Evolutionary conservation across 2,113 vertebrate genomes (phyloP).

Genomic region (Scytalopus superciliaris): DNA sequence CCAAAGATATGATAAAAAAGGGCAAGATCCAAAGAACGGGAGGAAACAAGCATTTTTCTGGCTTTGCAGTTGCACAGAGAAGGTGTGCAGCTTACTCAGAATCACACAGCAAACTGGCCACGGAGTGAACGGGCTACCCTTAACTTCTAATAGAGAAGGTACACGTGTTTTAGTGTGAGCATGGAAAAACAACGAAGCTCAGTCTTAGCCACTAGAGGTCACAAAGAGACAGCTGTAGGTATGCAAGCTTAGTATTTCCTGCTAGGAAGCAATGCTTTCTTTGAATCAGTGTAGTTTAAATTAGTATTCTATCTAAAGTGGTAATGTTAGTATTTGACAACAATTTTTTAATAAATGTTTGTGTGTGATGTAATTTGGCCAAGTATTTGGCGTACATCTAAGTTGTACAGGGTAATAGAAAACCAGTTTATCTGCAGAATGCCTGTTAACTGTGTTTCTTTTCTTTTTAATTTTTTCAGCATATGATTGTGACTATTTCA

Average conservation of each 20-base stretch:
- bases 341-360: background rate
- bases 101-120: background rate
- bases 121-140: background rate
- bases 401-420: accelerated
- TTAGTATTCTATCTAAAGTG: background rate
- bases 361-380: background rate
- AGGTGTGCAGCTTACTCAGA: background rate
- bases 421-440: background rate
- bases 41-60: background rate
- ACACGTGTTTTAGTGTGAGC: background rate
- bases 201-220: slow-evolving; percentile 61
- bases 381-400: background rate
- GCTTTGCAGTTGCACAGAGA: background rate
- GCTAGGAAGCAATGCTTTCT: background rate
- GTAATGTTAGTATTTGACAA: background rate
- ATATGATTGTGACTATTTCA: slow-evolving; percentile 97
- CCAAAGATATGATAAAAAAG: background rate
- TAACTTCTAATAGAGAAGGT: background rate
- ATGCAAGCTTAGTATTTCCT: background rate
- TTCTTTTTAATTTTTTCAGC: slow-evolving; percentile 79
- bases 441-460: background rate
- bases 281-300: background rate
- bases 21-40: background rate
- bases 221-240: slow-evolving; percentile 15
- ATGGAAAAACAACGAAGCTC: background rate